A percentile compares a stretch with the other conserved stretches of the same genome.
Evolutionary conservation across 2,888 invertebrate species (phyloP).

Genomic region (Drosophila aldrichi): DNA sequence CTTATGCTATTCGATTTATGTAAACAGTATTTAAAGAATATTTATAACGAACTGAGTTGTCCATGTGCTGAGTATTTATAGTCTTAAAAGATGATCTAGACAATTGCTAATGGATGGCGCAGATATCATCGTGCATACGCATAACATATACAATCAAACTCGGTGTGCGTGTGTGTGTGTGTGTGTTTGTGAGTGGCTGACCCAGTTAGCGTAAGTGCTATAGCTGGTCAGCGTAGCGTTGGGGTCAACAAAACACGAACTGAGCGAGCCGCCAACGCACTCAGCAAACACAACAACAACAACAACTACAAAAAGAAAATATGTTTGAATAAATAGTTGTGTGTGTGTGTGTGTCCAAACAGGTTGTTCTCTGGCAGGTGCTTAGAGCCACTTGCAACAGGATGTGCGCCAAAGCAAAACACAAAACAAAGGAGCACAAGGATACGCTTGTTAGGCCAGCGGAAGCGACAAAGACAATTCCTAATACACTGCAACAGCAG

Average conservation of each 20-base stretch:
- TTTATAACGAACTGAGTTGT: background rate
- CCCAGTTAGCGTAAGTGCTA: conserved; percentile 52
- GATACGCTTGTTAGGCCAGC: conserved; percentile 70
- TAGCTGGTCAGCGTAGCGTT: conserved; percentile 42
- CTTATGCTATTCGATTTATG: background rate
- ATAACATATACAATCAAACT: conserved; percentile 32
- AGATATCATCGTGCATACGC: conserved; percentile 38
- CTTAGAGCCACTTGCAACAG: conserved; percentile 37
- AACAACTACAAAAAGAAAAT: conserved; percentile 38
- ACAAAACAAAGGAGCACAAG: conserved; percentile 45
- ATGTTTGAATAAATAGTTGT: conserved; percentile 30
- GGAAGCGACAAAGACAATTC: conserved; percentile 65
- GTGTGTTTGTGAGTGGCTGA: conserved; percentile 28
- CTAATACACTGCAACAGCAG: conserved; percentile 6
- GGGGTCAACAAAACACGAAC: conserved; percentile 71
- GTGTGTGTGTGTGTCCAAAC: conserved; percentile 17
- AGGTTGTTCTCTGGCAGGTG: conserved; percentile 47
- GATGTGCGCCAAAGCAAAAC: conserved; percentile 14
- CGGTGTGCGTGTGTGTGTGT: conserved; percentile 1
- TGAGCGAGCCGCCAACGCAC: conserved; percentile 50
- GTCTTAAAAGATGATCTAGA: conserved; percentile 54
- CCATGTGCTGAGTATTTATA: conserved; percentile 27
- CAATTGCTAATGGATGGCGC: conserved; percentile 51
- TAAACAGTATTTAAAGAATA: background rate
- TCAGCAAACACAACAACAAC: conserved; percentile 10